These are phyloP conservation scores for Hymenochirus boettgeri DNA, from an alignment of 2,113 vertebrate species.

Conservation along the genomic window DNA sequence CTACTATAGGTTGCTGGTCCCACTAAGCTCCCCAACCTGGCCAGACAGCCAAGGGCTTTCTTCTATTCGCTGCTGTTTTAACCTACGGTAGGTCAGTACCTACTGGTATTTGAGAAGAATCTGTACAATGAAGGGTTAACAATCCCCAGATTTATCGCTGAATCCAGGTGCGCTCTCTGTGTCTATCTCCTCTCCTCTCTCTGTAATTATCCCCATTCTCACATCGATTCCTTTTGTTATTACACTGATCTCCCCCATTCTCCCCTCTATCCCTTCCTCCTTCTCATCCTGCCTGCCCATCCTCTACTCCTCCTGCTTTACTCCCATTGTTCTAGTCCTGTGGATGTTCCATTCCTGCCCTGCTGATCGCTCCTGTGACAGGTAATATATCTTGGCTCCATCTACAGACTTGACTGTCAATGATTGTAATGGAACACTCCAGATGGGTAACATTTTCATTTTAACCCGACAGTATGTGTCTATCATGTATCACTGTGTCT, in stretches of 20 bases:
- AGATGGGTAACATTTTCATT: too few relatives aligned
- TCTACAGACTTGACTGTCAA: too few relatives aligned
- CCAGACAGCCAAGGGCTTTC: background rate
- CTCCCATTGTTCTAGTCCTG: constrained; percentile 20
- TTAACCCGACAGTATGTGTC: too few relatives aligned
- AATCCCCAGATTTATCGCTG: background rate
- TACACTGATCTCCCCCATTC: background rate
- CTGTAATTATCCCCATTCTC: background rate
- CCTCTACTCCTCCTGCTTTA: background rate
- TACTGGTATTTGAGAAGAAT: too few relatives aligned
- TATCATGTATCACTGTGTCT: too few relatives aligned
- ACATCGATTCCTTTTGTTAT: background rate
- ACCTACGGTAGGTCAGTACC: too few relatives aligned
- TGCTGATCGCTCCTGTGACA: constrained; percentile 27
- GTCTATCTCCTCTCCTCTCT: background rate
- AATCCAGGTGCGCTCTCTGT: background rate
- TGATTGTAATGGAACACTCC: too few relatives aligned
- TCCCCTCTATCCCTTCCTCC: background rate
- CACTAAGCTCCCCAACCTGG: too few relatives aligned
- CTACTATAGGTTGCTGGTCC: background rate
- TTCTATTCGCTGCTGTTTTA: background rate
- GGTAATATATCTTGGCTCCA: constrained; percentile 23
- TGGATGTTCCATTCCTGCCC: constrained; percentile 9
- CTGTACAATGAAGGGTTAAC: background rate
- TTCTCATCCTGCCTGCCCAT: background rate